phyloP scores from a whole-genome alignment of 2,113 vertebrate species.

The Dipodomys spectabilis region DNA sequence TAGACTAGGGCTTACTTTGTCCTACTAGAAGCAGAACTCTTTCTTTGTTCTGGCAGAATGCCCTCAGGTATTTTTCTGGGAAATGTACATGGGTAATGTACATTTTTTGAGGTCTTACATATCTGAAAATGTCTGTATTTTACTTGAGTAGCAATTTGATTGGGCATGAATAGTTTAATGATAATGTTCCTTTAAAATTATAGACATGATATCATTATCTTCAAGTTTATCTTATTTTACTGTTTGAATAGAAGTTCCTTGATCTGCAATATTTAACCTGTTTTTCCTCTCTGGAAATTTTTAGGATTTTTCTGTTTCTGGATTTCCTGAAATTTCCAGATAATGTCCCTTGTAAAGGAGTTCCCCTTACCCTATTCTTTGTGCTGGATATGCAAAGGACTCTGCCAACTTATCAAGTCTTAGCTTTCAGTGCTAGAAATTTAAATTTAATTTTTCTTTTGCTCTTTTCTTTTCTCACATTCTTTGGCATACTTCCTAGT shows the following conservation, averaged over 20 bases:
- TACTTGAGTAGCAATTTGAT: slow-evolving; percentile 31
- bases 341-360: not conserved
- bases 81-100: not conserved
- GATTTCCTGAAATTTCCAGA: slow-evolving; percentile 18
- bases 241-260: slow-evolving; percentile 54
- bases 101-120: not conserved
- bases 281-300: slow-evolving; percentile 32
- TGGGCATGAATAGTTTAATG: not conserved
- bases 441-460: too few relatives aligned
- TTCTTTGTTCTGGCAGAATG: not conserved
- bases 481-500: too few relatives aligned
- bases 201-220: not conserved
- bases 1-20: not conserved
- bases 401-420: too few relatives aligned
- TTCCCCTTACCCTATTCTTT: not conserved
- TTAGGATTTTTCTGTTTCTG: slow-evolving; percentile 29
- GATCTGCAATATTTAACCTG: slow-evolving; percentile 43
- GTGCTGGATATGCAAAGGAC: too few relatives aligned
- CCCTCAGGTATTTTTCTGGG: not conserved
- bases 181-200: slow-evolving; percentile 28
- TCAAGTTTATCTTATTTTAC: slow-evolving; percentile 7
- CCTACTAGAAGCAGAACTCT: not conserved
- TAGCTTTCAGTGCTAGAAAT: too few relatives aligned
- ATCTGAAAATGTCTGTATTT: slow-evolving; percentile 28
- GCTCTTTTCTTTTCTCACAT: too few relatives aligned